Evolutionary conservation across 2,113 vertebrate species (phyloP).

Genomic region (Callionymus lyra): DNA sequence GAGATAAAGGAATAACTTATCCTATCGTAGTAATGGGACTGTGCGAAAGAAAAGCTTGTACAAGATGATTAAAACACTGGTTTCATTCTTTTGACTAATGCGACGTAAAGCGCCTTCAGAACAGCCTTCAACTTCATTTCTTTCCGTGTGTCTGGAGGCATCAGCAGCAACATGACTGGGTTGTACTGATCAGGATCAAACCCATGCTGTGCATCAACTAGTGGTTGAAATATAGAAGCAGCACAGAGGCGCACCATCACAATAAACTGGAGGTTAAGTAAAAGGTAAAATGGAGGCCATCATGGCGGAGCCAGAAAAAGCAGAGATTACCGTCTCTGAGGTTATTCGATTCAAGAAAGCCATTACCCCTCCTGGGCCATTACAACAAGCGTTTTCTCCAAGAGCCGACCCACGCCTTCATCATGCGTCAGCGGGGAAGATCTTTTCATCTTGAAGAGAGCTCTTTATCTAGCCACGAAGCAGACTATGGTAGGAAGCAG

Average conservation of each 20-base stretch:
- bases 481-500: constrained; percentile 9
- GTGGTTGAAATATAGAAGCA: constrained; percentile 20
- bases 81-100: constrained; percentile 30
- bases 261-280: constrained; percentile 7
- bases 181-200: constrained; percentile 59
- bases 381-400: no score
- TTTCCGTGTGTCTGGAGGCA: constrained; percentile 47
- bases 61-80: no score
- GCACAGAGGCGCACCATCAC: neutral
- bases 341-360: no score
- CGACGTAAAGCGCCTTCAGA: constrained; percentile 39
- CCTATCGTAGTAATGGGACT: no score
- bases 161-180: constrained; percentile 52
- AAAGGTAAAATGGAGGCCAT: constrained; percentile 8
- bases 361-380: no score
- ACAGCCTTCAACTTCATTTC: constrained; percentile 37
- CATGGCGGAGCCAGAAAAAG: constrained; percentile 1
- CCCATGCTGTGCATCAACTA: constrained; percentile 27
- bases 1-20: no score
- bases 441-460: constrained; percentile 23
- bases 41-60: no score
- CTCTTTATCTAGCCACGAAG: constrained; percentile 27
- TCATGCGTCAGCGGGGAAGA: neutral
- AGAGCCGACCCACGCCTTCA: no score
- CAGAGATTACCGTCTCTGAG: constrained; percentile 5